These are phyloP conservation scores for Agraylea sexmaculata DNA, from an alignment of 1,140 invertebrate genomes.

Conservation along the genomic window DNA sequence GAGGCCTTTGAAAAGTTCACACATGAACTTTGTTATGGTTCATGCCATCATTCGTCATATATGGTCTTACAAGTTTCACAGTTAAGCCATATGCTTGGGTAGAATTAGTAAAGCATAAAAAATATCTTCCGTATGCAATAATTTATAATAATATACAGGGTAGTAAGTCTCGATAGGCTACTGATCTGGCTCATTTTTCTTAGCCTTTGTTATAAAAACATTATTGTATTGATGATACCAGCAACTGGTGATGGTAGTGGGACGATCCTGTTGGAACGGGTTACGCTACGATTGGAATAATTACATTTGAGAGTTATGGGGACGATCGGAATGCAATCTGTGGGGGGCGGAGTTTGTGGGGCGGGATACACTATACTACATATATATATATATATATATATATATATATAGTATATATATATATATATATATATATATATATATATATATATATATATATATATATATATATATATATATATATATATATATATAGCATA, in stretches of 20 bases:
- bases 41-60: too few relatives aligned
- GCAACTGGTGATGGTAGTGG: slow-evolving; percentile 12
- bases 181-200: too few relatives aligned
- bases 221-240: too few relatives aligned
- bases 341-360: slow-evolving; percentile 2
- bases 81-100: too few relatives aligned
- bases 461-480: slow-evolving; percentile 1
- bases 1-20: too few relatives aligned
- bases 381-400: neutral
- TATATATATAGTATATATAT: neutral
- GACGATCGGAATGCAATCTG: slow-evolving; percentile 22
- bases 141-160: too few relatives aligned
- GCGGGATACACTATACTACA: neutral
- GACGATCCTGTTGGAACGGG: slow-evolving; percentile 19
- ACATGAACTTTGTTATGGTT: too few relatives aligned
- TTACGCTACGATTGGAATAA: slow-evolving; percentile 21
- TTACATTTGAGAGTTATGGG: slow-evolving; percentile 23
- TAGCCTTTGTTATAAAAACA: too few relatives aligned
- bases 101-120: too few relatives aligned
- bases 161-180: too few relatives aligned
- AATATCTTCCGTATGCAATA: too few relatives aligned
- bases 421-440: neutral
- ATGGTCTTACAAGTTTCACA: too few relatives aligned
- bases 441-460: slow-evolving; percentile 4
- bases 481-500: neutral